Percentiles rank a stretch among this genome's conserved stretches.
Conservation (phyloP, 2,797 vertebrate species). For the Gobionotothen gibberifrons region DNA sequence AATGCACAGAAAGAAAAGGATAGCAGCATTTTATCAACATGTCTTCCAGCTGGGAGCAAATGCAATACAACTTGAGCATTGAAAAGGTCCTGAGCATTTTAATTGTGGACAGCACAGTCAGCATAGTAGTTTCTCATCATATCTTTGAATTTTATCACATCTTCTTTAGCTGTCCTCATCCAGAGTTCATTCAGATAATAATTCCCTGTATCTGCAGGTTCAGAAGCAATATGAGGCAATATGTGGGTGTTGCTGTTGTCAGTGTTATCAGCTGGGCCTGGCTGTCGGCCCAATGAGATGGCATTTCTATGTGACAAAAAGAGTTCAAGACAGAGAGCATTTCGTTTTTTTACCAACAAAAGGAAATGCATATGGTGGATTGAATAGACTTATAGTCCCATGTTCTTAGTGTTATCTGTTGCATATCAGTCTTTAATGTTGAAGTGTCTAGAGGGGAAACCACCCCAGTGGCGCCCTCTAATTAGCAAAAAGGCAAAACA, state of each 20-base stretch:
- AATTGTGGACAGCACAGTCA: constrained; percentile 44
- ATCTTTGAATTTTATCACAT: constrained; percentile 45
- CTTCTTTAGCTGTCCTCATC: constrained; percentile 58
- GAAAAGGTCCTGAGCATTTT: constrained; percentile 12
- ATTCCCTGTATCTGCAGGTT: constrained; percentile 59
- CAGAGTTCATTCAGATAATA: constrained; percentile 73
- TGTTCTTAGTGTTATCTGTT: constrained; percentile 26
- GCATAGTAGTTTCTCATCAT: constrained; percentile 40
- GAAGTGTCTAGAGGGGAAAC: constrained; percentile 33
- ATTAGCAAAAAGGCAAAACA: constrained; percentile 40
- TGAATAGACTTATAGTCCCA: constrained; percentile 39
- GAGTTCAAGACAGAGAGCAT: not conserved
- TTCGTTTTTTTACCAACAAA: constrained; percentile 16
- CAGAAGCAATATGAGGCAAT: constrained; percentile 68
- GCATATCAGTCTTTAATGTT: constrained; percentile 28
- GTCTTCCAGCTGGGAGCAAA: constrained; percentile 46
- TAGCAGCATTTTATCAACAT: constrained; percentile 44
- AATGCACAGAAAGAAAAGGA: constrained; percentile 52
- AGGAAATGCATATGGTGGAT: not conserved
- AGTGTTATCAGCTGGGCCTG: constrained; percentile 55
- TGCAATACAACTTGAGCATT: constrained; percentile 33
- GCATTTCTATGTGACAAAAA: constrained; percentile 32
- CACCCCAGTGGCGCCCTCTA: constrained; percentile 63
- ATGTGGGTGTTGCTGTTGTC: constrained; percentile 52
- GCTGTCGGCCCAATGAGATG: constrained; percentile 7